Conservation (phyloP, 2,888 invertebrate genomes). For the Brenthis daphne region DNA sequence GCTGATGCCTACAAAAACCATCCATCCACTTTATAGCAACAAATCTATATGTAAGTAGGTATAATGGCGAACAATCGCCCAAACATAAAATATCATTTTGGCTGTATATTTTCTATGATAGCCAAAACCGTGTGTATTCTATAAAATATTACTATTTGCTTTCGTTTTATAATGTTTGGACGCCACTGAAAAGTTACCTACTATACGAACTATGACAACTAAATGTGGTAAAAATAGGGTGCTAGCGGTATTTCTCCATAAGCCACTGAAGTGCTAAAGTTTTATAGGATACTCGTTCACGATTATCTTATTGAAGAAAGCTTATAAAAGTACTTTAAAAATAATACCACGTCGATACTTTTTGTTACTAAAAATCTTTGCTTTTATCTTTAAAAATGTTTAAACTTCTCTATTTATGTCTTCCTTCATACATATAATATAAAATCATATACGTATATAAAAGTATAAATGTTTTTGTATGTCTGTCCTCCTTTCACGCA, state of each 20-base stretch:
- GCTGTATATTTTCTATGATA: not conserved
- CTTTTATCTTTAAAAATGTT: no score
- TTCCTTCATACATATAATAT: no score
- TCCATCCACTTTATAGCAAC: no score
- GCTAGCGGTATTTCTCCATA: conserved; percentile 25
- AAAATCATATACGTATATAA: no score
- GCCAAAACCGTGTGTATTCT: conserved; percentile 14
- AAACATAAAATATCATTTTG: not conserved
- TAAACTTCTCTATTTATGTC: no score
- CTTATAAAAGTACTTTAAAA: conserved; percentile 7
- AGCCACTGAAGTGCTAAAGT: conserved; percentile 29
- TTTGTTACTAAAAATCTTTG: not conserved
- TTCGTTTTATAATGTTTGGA: conserved; percentile 34
- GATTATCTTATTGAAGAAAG: conserved; percentile 14
- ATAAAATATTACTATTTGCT: conserved; percentile 32
- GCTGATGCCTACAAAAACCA: no score
- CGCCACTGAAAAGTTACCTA: conserved; percentile 27
- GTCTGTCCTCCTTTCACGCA: no score
- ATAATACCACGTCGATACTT: conserved; percentile 13
- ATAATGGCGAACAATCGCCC: no score
- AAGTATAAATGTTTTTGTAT: no score
- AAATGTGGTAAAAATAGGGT: conserved; percentile 25
- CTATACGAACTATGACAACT: conserved; percentile 24
- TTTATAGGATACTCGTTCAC: conserved; percentile 17
- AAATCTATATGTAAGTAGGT: no score